Base-by-base conservation (phyloP, 2,797 vertebrate genomes). In the Scleropages formosus region DNA sequence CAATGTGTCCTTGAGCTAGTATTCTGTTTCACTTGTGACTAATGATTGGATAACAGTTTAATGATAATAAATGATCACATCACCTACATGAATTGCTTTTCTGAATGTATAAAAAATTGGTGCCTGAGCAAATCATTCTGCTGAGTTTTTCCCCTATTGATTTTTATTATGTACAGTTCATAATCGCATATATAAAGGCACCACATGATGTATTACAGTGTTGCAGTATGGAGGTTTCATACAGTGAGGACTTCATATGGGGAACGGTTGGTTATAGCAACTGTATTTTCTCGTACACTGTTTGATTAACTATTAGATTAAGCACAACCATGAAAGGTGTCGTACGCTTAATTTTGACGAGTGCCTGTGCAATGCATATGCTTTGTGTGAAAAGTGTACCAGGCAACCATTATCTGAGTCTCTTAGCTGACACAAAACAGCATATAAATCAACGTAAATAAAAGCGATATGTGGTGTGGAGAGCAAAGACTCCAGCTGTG, bases 51-150 rank as follows among this genome's bases (percentile, higher is more conserved):
- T 82, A 81, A 80, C 70, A 78, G 75, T 71, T 75, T 81, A 86
- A 87, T 83, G 56, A 88, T 86, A 88, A 91, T 84, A 82, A 88
- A 90, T 87, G 87, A 22, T 27, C 75, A 78, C 79, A 70, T 73
- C 31, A 49, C 79, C 81, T 74, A 87, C 79, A 81, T 79, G 86
- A 89, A 87, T 85, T 22, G 81, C 83, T 85, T 85, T 78, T 81
- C 72, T 27, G 78, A 82, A 78, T 72, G 7, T 51, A 80, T 74
- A 56, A 73, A 75, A 75, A 78, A 80, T 81, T 85, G 75, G 84
- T 83, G 84, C 53, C 80, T 58, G 79, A 80, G 80, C 77, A 86
- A 6, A 87, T 88, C 87, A 89, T 84, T 71, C 78, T 22, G 58
- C 67, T 82, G 81, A 84, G 89, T 87, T 85, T n/a, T 81, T 82